Evolutionary conservation across 2,888 invertebrate genomes (phyloP), one percentile per base, ranked within the genome.

Genomic region (Drosophila leonis): DNA sequence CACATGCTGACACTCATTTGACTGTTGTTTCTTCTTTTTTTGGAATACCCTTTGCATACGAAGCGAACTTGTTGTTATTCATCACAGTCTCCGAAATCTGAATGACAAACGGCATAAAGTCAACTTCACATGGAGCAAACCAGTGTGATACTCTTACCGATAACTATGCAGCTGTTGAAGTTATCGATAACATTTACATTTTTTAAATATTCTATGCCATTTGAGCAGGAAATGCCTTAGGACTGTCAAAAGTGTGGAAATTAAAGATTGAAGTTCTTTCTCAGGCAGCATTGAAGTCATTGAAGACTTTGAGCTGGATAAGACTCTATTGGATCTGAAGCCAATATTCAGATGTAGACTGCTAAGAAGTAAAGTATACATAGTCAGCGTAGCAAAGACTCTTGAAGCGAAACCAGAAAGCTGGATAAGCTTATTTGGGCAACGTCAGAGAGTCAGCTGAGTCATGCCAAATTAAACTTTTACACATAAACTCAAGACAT

Each of bases 1-100:
- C 57, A 66, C 27, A 44, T 65, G 59, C 44, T 60, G 15, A 35
- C 24, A 72, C 59, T 55, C 65, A 73, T 73, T 78, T 72, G 62
- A 10, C 61, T 55, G 27, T 59, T 41, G 46, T 37, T 44, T 41
- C 37, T 46, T 31, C 18, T 24, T 20, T 13, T 46, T 41, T 63
- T 60, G 18, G 39, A 18, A 41, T 52, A 42, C 39, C 20, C 27
- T 55, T 69, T 35, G 15, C 35, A 46, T 52, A 49, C 64, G 29
- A 35, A 27, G 31, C 20, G 7, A 29, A 42, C 37, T 52, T 35
- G 15, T 61, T 54, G 55, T 29, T 27, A 55, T 55, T 39, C 49
- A 42, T 42, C 41, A 55, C n/a, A 41, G 24, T 27, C 41, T 0
- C 41, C 9, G 18, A 41, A 13, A 18, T 49, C 60, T 20, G 29